These are phyloP conservation scores for Oeneis ivallda DNA, from an alignment of 2,888 invertebrate species.

Conservation along the genomic window DNA sequence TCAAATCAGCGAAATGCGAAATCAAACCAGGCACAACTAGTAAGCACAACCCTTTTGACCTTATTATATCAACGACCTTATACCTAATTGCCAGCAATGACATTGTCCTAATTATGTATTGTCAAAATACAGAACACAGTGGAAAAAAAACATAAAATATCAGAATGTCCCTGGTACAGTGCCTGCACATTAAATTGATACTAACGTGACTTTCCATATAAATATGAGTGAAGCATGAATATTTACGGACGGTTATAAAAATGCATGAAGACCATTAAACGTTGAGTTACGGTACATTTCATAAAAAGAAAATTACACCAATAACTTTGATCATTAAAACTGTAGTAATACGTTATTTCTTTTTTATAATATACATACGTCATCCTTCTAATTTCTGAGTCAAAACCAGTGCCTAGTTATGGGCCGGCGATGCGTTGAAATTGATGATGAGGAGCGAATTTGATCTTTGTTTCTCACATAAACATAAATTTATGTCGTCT, in stretches of 20 bases:
- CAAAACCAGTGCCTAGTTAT: no score
- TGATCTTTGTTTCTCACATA: no score
- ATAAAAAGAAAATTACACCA: conserved; percentile 42
- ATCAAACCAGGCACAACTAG: no score
- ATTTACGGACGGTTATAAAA: conserved; percentile 33
- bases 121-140: not conserved
- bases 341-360: conserved; percentile 12
- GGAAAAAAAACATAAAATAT: conserved; percentile 1
- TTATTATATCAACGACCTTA: no score
- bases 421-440: no score
- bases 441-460: not conserved
- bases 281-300: conserved; percentile 43
- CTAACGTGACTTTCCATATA: conserved; percentile 14
- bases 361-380: not conserved
- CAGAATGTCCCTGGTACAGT: conserved; percentile 2
- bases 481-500: no score
- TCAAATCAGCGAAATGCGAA: no score
- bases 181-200: conserved; percentile 10
- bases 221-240: conserved; percentile 32
- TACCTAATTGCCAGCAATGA: no score
- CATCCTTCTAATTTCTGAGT: not conserved
- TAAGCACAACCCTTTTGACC: no score
- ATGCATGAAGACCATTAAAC: conserved; percentile 39
- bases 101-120: not conserved
- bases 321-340: conserved; percentile 38